A percentile compares a stretch with the other conserved stretches of the same genome.
phyloP scores from a whole-genome alignment of 2,888 invertebrate genomes.

The Xestia ashworthii region DNA sequence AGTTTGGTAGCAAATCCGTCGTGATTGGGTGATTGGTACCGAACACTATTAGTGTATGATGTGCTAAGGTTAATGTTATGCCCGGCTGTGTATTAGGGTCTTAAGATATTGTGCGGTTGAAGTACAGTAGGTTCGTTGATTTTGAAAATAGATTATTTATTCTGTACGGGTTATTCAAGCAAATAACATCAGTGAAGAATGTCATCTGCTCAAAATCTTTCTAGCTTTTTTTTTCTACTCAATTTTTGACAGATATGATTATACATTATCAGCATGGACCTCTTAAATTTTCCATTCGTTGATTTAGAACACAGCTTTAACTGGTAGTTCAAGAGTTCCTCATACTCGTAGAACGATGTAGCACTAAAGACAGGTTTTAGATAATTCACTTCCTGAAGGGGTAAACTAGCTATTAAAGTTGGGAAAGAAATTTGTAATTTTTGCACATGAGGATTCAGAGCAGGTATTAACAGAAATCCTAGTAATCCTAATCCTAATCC shows the following conservation, averaged over 20 bases:
- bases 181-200: neutral
- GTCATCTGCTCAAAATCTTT: too few species aligned
- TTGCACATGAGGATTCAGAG: neutral
- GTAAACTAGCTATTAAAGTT: neutral
- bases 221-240: too few species aligned
- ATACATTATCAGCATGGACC: too few species aligned
- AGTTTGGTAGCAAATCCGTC: constrained; percentile 67
- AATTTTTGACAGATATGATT: too few species aligned
- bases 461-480: too few species aligned
- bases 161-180: neutral
- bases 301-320: neutral
- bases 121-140: constrained; percentile 38
- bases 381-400: neutral
- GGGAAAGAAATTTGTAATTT: neutral
- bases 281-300: too few species aligned
- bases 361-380: neutral
- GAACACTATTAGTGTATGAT: constrained; percentile 67
- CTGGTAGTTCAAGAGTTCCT: neutral
- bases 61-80: constrained; percentile 51
- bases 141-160: neutral
- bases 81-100: constrained; percentile 40
- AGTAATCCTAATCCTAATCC: too few species aligned
- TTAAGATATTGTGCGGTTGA: constrained; percentile 21
- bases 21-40: constrained; percentile 58
- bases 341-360: neutral